These are phyloP conservation scores for Chanos chanos DNA, from an alignment of 2,797 vertebrate genomes.

Conservation along the genomic window DNA sequence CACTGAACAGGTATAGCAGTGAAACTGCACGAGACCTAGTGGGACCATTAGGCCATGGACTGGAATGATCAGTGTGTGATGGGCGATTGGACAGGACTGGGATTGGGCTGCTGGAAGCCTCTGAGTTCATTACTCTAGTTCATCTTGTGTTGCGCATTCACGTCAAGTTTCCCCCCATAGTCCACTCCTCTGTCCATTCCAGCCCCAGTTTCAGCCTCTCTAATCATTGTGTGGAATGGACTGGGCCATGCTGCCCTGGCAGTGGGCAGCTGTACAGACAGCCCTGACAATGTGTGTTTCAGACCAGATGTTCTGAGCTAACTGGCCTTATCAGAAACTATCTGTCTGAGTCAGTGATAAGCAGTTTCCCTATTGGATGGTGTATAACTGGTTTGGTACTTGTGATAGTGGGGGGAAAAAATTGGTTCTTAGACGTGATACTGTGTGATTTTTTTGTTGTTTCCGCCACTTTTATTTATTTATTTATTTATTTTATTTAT, in stretches of 20 bases:
- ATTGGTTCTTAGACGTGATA: conserved; percentile 4
- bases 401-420: conserved; percentile 3
- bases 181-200: conserved; percentile 30
- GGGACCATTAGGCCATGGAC: conserved; percentile 52
- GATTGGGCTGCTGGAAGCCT: conserved; percentile 49
- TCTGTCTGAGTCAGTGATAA: conserved; percentile 22
- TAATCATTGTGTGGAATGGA: conserved; percentile 40
- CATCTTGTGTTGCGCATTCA: conserved; percentile 49
- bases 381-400: neutral
- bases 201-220: conserved; percentile 27
- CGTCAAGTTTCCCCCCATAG: conserved; percentile 40
- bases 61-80: conserved; percentile 57
- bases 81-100: conserved; percentile 48
- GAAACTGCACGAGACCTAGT: conserved; percentile 36
- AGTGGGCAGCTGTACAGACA: conserved; percentile 5
- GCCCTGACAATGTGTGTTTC: conserved; percentile 9
- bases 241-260: neutral
- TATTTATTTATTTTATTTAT: no score
- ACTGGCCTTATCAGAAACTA: conserved; percentile 3
- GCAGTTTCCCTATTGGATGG: conserved; percentile 7
- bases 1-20: conserved; percentile 20
- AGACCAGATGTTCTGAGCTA: conserved; percentile 4
- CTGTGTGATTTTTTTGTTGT: conserved; percentile 17
- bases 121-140: conserved; percentile 57
- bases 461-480: neutral